Percentiles rank a stretch among this genome's conserved stretches.
These are phyloP conservation scores for Mythimna pallens DNA, from an alignment of 2,888 invertebrate genomes.

Conservation along the genomic window DNA sequence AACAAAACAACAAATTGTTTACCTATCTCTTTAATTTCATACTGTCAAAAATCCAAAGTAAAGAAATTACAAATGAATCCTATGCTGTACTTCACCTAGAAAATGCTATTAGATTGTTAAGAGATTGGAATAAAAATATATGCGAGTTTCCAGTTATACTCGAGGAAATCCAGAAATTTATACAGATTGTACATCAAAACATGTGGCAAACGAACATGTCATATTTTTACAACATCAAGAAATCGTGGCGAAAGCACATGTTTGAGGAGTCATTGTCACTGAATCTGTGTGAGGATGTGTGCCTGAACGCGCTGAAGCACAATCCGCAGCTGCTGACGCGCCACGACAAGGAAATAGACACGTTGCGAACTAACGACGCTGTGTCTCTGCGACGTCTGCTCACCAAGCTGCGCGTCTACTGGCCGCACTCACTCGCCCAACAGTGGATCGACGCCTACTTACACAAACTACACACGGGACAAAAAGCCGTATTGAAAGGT, in stretches of 20 bases:
- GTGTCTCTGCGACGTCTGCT: slow-evolving; percentile 69
- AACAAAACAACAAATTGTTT: not conserved
- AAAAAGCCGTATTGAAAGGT: slow-evolving; percentile 71
- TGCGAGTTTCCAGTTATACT: slow-evolving; percentile 67
- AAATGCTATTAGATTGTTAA: slow-evolving; percentile 69
- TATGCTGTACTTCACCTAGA: slow-evolving; percentile 66
- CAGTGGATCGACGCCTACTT: slow-evolving; percentile 70
- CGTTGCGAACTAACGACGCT: slow-evolving; percentile 69
- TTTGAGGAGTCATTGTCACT: slow-evolving; percentile 78
- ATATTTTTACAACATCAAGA: slow-evolving; percentile 74
- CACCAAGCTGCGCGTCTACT: slow-evolving; percentile 79
- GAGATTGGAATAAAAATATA: slow-evolving; percentile 77
- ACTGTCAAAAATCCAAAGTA: not conserved
- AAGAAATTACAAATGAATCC: slow-evolving; percentile 63
- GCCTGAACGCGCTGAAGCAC: slow-evolving; percentile 81
- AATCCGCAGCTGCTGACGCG: slow-evolving; percentile 74
- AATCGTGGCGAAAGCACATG: slow-evolving; percentile 77
- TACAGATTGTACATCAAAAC: slow-evolving; percentile 68
- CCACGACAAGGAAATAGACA: slow-evolving; percentile 66
- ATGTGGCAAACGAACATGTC: slow-evolving; percentile 66
- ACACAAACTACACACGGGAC: slow-evolving; percentile 64
- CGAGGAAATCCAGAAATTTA: slow-evolving; percentile 70
- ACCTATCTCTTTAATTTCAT: not conserved
- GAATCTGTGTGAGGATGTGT: slow-evolving; percentile 69
- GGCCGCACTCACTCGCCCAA: slow-evolving; percentile 73